phyloP scores from a whole-genome alignment of 37 sponge, comb jelly and placozoan genomes.

The Theonella swinhoei region DNA sequence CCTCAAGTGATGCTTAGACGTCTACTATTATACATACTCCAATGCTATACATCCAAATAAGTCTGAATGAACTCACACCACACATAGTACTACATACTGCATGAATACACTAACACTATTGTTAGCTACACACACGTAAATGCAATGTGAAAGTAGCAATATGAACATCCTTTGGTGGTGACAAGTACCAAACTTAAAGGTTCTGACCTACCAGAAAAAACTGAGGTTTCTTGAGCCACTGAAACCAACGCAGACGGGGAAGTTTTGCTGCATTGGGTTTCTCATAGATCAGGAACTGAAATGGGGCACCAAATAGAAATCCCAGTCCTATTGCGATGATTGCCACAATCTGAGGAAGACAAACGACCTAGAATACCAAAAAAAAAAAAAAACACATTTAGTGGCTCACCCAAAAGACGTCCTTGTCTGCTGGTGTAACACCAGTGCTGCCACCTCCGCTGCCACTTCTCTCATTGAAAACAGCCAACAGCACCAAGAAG shows the following conservation, averaged over 20 bases:
- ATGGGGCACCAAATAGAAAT: conserved; percentile 51
- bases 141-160: no score
- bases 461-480: conserved; percentile 4
- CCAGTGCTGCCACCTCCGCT: neutral
- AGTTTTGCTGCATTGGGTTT: neutral
- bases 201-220: conserved; percentile 64
- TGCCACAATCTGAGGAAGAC: conserved; percentile 31
- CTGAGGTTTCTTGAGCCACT: conserved; percentile 57
- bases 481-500: conserved; percentile 47
- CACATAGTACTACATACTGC: no score
- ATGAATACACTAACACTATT: no score
- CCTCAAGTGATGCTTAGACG: no score
- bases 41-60: no score
- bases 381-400: neutral
- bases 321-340: conserved; percentile 64
- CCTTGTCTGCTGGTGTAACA: conserved; percentile 51
- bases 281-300: conserved; percentile 79
- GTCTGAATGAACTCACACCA: no score
- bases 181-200: no score
- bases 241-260: conserved; percentile 47
- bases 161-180: no score
- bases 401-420: conserved; percentile 61
- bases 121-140: no score
- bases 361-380: neutral
- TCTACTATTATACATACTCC: no score